Evolutionary conservation across 1,140 invertebrate species (phyloP).

Genomic region (Berghia stephanieae): DNA sequence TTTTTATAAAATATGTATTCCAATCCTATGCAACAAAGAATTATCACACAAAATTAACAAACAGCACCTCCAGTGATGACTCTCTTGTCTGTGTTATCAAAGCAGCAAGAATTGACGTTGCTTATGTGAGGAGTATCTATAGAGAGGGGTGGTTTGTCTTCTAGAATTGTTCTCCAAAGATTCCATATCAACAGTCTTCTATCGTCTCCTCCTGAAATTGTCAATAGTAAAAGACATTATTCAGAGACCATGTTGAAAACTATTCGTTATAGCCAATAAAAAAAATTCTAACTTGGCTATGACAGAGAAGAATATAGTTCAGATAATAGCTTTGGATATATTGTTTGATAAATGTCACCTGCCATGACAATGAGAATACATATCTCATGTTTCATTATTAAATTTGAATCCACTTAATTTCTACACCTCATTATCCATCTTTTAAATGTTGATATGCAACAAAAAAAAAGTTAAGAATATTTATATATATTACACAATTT

Average conservation of each 20-base stretch:
- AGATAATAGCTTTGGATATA: no score
- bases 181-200: constrained; percentile 89
- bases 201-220: constrained; percentile 84
- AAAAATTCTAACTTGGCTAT: not conserved
- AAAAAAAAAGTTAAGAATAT: no score
- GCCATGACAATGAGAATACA: not conserved
- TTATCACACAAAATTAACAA: not conserved
- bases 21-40: no score
- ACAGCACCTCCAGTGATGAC: constrained; percentile 83
- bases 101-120: constrained; percentile 92
- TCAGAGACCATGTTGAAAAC: constrained; percentile 20
- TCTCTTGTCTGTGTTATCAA: constrained; percentile 80
- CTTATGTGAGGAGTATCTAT: constrained; percentile 88
- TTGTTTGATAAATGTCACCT: not conserved
- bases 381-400: not conserved
- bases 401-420: not conserved
- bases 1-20: not conserved
- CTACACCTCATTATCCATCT: not conserved
- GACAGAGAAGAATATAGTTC: not conserved
- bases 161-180: constrained; percentile 78
- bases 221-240: not conserved
- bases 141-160: constrained; percentile 61
- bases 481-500: no score
- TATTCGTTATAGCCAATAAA: not conserved
- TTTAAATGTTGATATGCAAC: not conserved